phyloP scores from a whole-genome alignment of 2,797 vertebrate genomes.

The Pantherophis vulpinus region DNA sequence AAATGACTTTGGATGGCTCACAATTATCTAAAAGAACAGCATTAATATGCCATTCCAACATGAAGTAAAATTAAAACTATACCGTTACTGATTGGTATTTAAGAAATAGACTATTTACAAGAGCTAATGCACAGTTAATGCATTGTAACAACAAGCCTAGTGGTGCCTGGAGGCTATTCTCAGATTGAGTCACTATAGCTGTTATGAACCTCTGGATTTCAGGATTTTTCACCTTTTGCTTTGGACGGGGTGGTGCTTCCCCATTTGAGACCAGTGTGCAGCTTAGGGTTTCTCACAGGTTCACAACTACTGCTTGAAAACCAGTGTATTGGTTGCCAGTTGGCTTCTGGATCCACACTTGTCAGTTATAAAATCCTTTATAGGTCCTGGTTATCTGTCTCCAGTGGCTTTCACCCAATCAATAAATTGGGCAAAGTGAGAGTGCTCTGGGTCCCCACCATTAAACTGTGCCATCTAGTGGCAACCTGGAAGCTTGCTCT shows the following conservation, averaged over 20 bases:
- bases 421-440: background rate
- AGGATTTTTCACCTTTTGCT: background rate
- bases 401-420: background rate
- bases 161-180: background rate
- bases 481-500: background rate
- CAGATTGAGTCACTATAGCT: background rate
- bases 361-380: background rate
- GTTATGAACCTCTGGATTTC: background rate
- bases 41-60: background rate
- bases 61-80: background rate
- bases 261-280: background rate
- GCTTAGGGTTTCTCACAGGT: background rate
- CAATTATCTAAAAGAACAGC: background rate
- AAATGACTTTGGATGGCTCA: background rate
- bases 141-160: background rate
- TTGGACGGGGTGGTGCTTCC: background rate
- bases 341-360: background rate
- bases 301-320: background rate
- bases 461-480: background rate
- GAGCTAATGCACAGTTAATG: background rate
- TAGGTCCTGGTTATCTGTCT: background rate
- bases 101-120: background rate
- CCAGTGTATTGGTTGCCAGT: background rate
- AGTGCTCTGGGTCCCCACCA: background rate
- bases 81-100: background rate